Conservation (phyloP, 2,888 invertebrate genomes). For the Bombylius discolor region DNA sequence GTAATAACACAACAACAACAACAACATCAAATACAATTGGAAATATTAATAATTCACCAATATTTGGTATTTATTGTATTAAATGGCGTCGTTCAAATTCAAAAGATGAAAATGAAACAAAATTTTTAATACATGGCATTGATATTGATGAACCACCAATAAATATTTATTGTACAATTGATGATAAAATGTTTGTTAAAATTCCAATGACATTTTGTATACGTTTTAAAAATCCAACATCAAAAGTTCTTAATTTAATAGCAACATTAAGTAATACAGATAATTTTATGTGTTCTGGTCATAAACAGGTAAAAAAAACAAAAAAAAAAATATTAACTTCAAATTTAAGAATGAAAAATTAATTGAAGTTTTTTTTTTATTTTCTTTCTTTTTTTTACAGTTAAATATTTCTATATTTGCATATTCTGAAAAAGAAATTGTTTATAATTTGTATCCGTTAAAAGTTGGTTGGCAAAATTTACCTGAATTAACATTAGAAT, state of each 20-base stretch:
- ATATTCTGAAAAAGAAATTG: slow-evolving; percentile 30
- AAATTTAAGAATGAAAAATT: not conserved
- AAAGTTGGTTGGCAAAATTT: slow-evolving; percentile 36
- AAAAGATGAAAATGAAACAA: slow-evolving; percentile 35
- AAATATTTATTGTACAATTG: slow-evolving; percentile 35
- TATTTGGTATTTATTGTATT: slow-evolving; percentile 34
- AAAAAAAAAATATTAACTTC: not conserved
- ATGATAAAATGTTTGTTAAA: slow-evolving; percentile 36
- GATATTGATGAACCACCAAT: slow-evolving; percentile 32
- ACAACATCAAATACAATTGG: not conserved
- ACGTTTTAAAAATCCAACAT: slow-evolving; percentile 32
- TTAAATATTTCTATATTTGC: slow-evolving; percentile 35
- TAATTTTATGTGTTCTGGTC: slow-evolving; percentile 90
- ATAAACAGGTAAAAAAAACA: slow-evolving; percentile 56
- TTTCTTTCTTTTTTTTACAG: slow-evolving; percentile 15
- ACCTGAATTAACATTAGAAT: slow-evolving; percentile 32
- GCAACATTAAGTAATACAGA: slow-evolving; percentile 41
- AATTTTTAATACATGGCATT: slow-evolving; percentile 31
- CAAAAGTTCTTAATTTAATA: slow-evolving; percentile 32
- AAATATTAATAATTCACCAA: slow-evolving; percentile 8
- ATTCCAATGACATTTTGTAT: slow-evolving; percentile 35
- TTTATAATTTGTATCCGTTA: slow-evolving; percentile 34
- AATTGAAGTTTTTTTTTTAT: not conserved
- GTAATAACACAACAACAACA: no score
- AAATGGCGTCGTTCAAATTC: slow-evolving; percentile 30